Conservation (phyloP, 2,888 invertebrate genomes). For the Lepidochrysops patricia region DNA sequence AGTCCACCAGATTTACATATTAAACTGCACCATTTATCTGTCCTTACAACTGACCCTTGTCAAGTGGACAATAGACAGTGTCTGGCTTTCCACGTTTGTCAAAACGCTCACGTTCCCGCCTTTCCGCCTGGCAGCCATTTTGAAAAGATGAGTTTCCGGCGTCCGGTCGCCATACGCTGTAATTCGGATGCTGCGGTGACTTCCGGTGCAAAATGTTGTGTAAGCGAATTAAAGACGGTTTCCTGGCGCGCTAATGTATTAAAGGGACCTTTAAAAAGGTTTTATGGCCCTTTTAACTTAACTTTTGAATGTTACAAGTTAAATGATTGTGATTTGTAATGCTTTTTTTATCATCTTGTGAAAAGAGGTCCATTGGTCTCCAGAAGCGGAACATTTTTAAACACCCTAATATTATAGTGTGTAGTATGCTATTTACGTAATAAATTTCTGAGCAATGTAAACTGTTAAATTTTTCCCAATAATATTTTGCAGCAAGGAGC, state of each 20-base stretch:
- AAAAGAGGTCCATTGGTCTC: too few species aligned
- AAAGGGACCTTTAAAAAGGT: conserved; percentile 17
- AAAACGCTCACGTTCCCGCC: conserved; percentile 68
- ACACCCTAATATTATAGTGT: too few species aligned
- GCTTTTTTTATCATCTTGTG: not conserved
- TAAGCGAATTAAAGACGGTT: conserved; percentile 59
- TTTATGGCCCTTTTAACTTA: conserved; percentile 5
- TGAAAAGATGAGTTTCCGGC: conserved; percentile 60
- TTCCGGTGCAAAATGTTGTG: conserved; percentile 66
- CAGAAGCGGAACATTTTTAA: too few species aligned
- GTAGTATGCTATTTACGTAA: not conserved
- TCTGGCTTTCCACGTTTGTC: conserved; percentile 60
- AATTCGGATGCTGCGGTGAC: conserved; percentile 52
- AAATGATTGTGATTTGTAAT: not conserved
- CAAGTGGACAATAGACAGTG: conserved; percentile 28
- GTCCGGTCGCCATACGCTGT: conserved; percentile 44
- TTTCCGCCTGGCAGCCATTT: conserved; percentile 64
- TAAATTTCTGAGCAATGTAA: too few species aligned
- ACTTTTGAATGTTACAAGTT: conserved; percentile 2
- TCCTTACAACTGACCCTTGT: conserved; percentile 23
- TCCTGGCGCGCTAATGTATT: conserved; percentile 24
- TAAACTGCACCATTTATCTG: conserved; percentile 1
- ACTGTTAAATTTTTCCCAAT: too few species aligned
- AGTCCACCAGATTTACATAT: conserved; percentile 4
- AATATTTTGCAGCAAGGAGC: too few species aligned